Evolutionary conservation across 2,797 vertebrate genomes (phyloP), one percentile per base, ranked within the genome.

Genomic region (Antennarius maculatus): DNA sequence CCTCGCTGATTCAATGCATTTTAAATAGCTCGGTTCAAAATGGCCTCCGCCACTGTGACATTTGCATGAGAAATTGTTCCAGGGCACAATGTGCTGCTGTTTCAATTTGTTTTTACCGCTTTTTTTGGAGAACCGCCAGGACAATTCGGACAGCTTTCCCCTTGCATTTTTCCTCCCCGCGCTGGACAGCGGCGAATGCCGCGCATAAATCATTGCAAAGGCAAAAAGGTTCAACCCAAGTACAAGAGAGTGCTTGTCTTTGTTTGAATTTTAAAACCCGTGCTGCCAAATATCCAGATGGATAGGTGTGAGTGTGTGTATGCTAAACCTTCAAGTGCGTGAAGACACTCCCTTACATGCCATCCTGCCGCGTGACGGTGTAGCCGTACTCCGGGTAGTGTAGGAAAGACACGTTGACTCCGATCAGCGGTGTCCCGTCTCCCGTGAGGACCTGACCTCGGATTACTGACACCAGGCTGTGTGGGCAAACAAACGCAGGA

Each of bases 401-500:
- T 61, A 95, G 94, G 79, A 98, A 97, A 2, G 97, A 97, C 79
- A 99, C 96, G 34, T 99, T 99, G 71, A 99, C 98, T 88, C 97
- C 98, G 66, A 99, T 99, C 78, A 99, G 95, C 0, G 98, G 97
- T 0, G 97, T 99, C 70, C 96, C 98, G 17, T 99, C 98, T 46
- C 95, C 96, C 3, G 98, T 99, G 69, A 99, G 94, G 61, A 99
- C 97, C 85, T 98, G 97, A 88, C 97, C 97, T 77, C 97, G 94
- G 91, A 99, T 95, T 88, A 99, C 95, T 0, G 97, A 98, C 45
- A 93, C 96, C 88, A 98, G 93, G 89, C 97, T 99, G 89, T 60
- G 71, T 48, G 77, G 66, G 69, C 61, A 86, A 84, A 84, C 80
- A 91, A 78, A 91, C 82, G 84, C 68, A n/a, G n/a, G 78, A 67